Percentiles rank a stretch among this genome's conserved stretches.
phyloP scores from a whole-genome alignment of 2,113 vertebrate genomes.

The Oriolus oriolus region DNA sequence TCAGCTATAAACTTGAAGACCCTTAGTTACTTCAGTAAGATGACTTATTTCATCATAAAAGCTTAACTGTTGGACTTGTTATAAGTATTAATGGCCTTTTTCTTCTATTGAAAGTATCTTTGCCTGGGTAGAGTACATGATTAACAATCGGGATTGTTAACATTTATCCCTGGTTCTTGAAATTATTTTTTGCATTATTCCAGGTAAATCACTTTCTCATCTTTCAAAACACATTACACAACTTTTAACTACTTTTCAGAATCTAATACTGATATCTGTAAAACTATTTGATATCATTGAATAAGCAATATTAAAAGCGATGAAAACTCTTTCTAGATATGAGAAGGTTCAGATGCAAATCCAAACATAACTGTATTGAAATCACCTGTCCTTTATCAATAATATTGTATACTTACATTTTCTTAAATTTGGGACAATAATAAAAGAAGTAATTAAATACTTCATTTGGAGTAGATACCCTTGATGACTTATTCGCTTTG shows the following conservation, averaged over 20 bases:
- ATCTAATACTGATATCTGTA: not conserved
- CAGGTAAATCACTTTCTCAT: not conserved
- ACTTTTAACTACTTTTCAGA: not conserved
- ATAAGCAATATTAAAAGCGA: not conserved
- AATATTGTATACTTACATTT: not conserved
- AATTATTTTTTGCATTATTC: not conserved
- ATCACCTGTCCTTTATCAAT: not conserved
- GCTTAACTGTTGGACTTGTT: not conserved
- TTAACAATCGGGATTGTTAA: not conserved
- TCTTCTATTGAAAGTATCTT: not conserved
- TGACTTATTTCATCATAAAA: not conserved
- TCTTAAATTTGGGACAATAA: not conserved
- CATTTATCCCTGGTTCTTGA: not conserved
- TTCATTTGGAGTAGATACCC: not conserved
- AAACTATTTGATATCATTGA: not conserved
- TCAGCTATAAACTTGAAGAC: not conserved
- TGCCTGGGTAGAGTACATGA: not conserved
- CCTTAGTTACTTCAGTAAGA: not conserved
- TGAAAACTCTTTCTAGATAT: not conserved
- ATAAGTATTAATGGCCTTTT: not conserved
- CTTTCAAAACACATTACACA: not conserved
- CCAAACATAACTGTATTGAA: not conserved
- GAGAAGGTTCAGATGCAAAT: not conserved
- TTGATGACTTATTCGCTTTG: not conserved
- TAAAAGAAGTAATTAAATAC: not conserved